These are phyloP conservation scores for Arremon brunneinucha DNA, from an alignment of 2,797 vertebrate species.

Conservation along the genomic window DNA sequence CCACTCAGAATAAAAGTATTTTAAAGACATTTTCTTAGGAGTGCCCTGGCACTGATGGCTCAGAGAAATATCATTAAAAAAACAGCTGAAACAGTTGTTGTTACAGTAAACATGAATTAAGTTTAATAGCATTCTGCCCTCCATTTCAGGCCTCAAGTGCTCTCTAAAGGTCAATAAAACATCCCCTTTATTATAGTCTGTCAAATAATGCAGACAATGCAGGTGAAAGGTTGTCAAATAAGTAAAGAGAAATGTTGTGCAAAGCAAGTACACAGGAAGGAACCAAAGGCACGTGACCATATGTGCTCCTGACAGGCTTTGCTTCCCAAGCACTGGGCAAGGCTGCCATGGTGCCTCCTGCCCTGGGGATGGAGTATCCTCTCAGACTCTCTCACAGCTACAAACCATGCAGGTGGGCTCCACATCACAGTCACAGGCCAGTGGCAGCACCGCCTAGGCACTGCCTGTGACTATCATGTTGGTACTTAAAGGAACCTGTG, in stretches of 20 bases:
- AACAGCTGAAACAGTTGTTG: neutral
- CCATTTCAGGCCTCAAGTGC: neutral
- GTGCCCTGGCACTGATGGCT: neutral
- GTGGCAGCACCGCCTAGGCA: neutral
- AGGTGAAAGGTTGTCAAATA: slow-evolving; percentile 32
- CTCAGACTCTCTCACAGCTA: neutral
- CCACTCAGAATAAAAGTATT: neutral
- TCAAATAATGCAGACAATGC: slow-evolving; percentile 14
- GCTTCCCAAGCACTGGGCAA: rapidly evolving
- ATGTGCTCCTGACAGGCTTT: neutral
- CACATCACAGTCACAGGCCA: neutral
- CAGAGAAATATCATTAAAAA: neutral
- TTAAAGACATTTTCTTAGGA: neutral
- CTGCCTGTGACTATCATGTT: rapidly evolving
- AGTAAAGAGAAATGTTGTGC: neutral
- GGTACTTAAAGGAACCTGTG: neutral
- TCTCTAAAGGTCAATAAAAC: slow-evolving; percentile 43
- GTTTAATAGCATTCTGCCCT: slow-evolving; percentile 3
- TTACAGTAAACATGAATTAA: slow-evolving; percentile 25
- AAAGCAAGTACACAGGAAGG: neutral
- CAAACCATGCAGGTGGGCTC: neutral
- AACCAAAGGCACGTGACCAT: neutral
- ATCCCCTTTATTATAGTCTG: slow-evolving; percentile 3
- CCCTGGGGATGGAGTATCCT: too few relatives aligned
- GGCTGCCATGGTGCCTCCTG: neutral